Conservation (phyloP, 2,888 invertebrate genomes). For the Pristionchus japonicus region DNA sequence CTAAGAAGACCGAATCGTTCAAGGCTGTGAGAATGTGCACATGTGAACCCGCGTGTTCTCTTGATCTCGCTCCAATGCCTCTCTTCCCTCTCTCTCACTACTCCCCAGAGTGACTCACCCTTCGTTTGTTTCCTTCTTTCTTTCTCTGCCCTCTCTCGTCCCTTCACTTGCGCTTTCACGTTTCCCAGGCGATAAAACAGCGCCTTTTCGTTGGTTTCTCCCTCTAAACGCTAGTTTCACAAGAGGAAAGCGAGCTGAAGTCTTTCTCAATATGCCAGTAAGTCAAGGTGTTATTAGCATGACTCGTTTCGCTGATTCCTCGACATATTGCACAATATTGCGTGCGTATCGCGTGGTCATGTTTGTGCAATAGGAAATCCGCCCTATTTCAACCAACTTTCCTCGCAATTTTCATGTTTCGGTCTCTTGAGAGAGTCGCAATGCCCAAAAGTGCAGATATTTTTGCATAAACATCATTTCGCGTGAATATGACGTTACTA, state of each 20-base stretch:
- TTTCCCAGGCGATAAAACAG: constrained; percentile 12
- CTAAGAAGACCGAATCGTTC: no score
- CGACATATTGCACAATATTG: constrained; percentile 18
- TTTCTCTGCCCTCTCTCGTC: neutral
- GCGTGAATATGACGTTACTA: no score
- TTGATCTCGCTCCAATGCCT: neutral
- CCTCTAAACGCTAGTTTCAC: neutral
- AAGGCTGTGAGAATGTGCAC: no score
- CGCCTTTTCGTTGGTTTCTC: neutral
- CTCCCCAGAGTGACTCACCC: neutral
- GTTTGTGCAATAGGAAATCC: neutral
- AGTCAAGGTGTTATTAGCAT: neutral
- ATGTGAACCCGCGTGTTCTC: neutral
- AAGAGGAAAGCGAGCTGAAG: neutral
- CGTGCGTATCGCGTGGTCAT: neutral
- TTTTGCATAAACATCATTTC: no score
- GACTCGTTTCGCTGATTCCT: neutral
- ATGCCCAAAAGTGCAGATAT: no score
- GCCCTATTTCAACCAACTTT: neutral
- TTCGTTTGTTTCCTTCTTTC: neutral
- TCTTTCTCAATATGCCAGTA: neutral
- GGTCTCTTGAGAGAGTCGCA: no score
- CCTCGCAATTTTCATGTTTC: neutral
- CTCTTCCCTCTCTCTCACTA: neutral
- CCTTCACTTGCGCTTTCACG: neutral